Conservation (phyloP, 2,888 invertebrate genomes). For the Nematopogon swammerdamellus region DNA sequence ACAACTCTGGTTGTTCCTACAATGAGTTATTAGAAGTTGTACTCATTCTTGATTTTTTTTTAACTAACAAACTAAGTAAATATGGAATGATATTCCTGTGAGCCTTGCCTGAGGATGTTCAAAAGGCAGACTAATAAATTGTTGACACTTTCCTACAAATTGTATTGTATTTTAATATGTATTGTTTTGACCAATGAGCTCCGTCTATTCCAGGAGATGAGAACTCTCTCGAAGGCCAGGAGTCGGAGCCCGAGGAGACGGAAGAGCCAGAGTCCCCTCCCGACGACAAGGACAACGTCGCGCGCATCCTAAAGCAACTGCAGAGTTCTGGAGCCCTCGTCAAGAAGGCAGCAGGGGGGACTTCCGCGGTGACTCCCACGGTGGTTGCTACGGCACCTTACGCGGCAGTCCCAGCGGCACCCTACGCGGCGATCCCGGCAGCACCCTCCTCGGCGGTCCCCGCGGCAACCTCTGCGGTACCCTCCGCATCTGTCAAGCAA, state of each 20-base stretch:
- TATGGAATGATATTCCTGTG: too few species aligned
- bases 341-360: slow-evolving; percentile 19
- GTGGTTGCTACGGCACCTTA: background rate
- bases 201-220: slow-evolving; percentile 23
- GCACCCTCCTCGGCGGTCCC: background rate
- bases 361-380: too few species aligned
- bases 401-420: slow-evolving; percentile 3
- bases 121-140: too few species aligned
- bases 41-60: too few species aligned
- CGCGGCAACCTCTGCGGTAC: background rate
- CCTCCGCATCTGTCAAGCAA: slow-evolving; percentile 17
- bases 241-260: slow-evolving; percentile 15
- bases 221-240: slow-evolving; percentile 11
- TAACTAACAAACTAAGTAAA: too few species aligned
- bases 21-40: too few species aligned
- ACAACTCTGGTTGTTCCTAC: too few species aligned
- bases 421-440: slow-evolving; percentile 1
- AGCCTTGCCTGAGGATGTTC: too few species aligned
- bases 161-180: too few species aligned
- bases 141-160: too few species aligned
- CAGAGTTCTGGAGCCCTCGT: slow-evolving; percentile 34
- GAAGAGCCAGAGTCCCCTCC: slow-evolving; percentile 7
- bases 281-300: slow-evolving; percentile 20
- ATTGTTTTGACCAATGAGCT: too few species aligned
- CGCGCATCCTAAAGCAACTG: slow-evolving; percentile 31